Percentiles rank a stretch among this genome's conserved stretches.
phyloP scores from a whole-genome alignment of 1,140 invertebrate genomes.

The Apis florea region DNA sequence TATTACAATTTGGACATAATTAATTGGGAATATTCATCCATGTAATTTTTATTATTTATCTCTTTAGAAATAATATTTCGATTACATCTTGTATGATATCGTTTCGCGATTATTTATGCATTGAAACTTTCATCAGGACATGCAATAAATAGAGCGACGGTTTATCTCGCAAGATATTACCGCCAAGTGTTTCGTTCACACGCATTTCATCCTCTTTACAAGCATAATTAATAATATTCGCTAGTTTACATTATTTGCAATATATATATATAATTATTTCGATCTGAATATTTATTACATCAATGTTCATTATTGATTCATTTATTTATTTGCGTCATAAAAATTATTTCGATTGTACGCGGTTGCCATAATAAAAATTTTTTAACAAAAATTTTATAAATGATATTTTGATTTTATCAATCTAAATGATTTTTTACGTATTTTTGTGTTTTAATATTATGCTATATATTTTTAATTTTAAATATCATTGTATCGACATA shows the following conservation, averaged over 20 bases:
- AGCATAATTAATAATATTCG: not conserved
- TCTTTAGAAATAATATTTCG: not conserved
- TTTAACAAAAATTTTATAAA: not conserved
- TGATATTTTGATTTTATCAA: not conserved
- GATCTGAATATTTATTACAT: not conserved
- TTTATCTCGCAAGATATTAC: constrained; percentile 19
- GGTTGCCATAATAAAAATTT: not conserved
- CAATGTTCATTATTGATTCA: not conserved
- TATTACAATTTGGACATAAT: too few relatives aligned
- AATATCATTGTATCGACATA: not conserved
- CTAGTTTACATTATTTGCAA: not conserved
- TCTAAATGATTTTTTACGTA: not conserved
- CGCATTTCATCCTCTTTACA: constrained; percentile 12
- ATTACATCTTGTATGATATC: not conserved
- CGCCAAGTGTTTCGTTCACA: constrained; percentile 1
- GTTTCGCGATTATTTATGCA: not conserved
- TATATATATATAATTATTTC: not conserved
- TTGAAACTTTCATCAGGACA: not conserved
- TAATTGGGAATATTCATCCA: not conserved
- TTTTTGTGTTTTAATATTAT: not conserved
- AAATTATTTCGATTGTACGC: not conserved
- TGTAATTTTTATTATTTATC: not conserved
- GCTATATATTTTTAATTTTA: not conserved
- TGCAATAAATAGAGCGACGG: constrained; percentile 7
- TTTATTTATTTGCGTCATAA: not conserved